A percentile compares a stretch with the other conserved stretches of the same genome.
phyloP scores from a whole-genome alignment of 2,113 vertebrate species.

The Caretta caretta region DNA sequence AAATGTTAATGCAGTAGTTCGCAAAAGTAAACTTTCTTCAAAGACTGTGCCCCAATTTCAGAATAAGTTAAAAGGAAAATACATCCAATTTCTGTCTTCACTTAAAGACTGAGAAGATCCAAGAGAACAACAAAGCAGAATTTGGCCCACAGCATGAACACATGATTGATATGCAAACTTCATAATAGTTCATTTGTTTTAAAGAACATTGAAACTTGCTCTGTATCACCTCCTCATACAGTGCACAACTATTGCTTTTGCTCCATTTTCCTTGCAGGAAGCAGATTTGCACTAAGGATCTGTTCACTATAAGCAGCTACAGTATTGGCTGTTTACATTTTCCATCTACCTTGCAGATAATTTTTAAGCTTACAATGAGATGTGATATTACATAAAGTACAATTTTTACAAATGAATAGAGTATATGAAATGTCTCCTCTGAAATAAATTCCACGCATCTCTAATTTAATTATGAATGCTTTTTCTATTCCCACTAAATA shows the following conservation, averaged over 20 bases:
- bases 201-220: not conserved
- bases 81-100: not conserved
- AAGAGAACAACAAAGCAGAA: not conserved
- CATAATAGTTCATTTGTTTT: not conserved
- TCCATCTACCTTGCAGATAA: not conserved
- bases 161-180: not conserved
- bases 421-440: constrained; percentile 3
- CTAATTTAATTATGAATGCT: constrained; percentile 37
- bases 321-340: not conserved
- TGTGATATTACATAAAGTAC: not conserved
- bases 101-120: not conserved
- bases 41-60: not conserved
- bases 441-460: constrained; percentile 10
- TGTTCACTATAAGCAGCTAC: not conserved
- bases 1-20: constrained; percentile 5
- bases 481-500: constrained; percentile 32
- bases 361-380: not conserved
- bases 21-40: not conserved
- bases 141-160: fast-evolving
- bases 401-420: constrained; percentile 55
- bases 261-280: not conserved
- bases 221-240: not conserved
- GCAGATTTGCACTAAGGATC: not conserved
- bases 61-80: not conserved
- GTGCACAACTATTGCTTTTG: not conserved